phyloP scores from a whole-genome alignment of 2,888 invertebrate species.

The Xestia c-nigrum region DNA sequence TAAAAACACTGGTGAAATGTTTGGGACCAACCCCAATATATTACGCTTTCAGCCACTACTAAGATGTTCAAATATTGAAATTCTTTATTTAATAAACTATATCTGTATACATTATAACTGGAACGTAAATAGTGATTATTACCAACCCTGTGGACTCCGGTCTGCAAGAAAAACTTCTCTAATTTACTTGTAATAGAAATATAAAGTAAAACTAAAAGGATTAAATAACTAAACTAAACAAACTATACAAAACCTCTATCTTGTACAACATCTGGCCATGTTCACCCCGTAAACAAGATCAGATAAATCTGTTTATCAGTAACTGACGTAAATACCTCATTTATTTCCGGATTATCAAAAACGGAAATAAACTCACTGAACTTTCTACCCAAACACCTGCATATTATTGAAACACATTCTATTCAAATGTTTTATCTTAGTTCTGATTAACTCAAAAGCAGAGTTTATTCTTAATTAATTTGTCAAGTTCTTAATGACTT shows the following conservation, averaged over 20 bases:
- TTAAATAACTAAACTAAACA: too few species aligned
- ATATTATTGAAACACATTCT: slow-evolving; percentile 15
- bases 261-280: too few species aligned
- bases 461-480: slow-evolving; percentile 62
- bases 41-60: not conserved
- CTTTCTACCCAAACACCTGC: not conserved
- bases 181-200: too few species aligned
- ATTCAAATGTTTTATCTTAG: slow-evolving; percentile 24
- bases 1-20: not conserved
- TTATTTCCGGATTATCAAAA: not conserved
- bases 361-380: not conserved
- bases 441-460: slow-evolving; percentile 50
- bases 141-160: too few species aligned
- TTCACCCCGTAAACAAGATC: too few species aligned
- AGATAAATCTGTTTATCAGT: not conserved
- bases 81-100: too few species aligned
- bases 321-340: not conserved
- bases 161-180: too few species aligned
- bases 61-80: not conserved
- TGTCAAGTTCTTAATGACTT: slow-evolving; percentile 56
- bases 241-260: too few species aligned
- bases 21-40: not conserved
- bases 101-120: too few species aligned
- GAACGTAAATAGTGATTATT: too few species aligned
- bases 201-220: too few species aligned